Percentiles rank a stretch among this genome's conserved stretches.
phyloP scores from a whole-genome alignment of 2,888 invertebrate species.

The Chymomyza amoena region DNA sequence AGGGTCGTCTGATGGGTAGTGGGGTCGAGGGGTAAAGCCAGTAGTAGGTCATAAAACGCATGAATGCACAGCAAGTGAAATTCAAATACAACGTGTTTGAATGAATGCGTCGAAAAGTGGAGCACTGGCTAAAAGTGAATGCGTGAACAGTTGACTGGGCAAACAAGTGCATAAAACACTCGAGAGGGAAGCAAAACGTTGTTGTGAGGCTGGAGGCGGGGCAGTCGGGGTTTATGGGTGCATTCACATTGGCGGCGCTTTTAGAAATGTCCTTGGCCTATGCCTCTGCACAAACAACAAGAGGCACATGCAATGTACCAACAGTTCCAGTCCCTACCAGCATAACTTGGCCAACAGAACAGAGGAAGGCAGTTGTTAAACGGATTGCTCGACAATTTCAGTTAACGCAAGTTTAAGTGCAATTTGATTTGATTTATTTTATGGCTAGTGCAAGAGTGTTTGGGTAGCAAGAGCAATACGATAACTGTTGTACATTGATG shows the following conservation, averaged over 20 bases:
- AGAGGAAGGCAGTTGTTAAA: conserved; percentile 20
- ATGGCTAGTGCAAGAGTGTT: neutral
- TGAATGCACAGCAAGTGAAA: conserved; percentile 45
- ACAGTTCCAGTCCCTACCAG: no score
- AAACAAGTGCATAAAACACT: conserved; percentile 38
- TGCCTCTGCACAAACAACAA: neutral
- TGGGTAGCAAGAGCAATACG: no score
- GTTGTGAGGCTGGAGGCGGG: neutral
- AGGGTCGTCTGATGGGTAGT: conserved; percentile 3
- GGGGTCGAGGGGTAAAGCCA: neutral
- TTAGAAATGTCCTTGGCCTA: conserved; percentile 33
- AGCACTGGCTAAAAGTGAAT: conserved; percentile 36
- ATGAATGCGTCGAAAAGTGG: conserved; percentile 43
- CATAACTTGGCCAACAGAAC: neutral
- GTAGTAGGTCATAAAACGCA: conserved; percentile 30
- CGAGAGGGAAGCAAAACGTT: neutral
- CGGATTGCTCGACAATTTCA: conserved; percentile 9
- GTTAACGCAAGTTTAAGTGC: conserved; percentile 29
- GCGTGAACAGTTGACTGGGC: conserved; percentile 48
- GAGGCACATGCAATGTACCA: neutral
- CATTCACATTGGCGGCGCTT: neutral
- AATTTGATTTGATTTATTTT: conserved; percentile 23
- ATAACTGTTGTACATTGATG: no score
- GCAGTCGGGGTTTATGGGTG: conserved; percentile 4
- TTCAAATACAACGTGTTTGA: conserved; percentile 18